Evolutionary conservation across 1,140 invertebrate species (phyloP), one percentile per base, ranked within the genome.

Genomic region (Meteorus sp.): DNA sequence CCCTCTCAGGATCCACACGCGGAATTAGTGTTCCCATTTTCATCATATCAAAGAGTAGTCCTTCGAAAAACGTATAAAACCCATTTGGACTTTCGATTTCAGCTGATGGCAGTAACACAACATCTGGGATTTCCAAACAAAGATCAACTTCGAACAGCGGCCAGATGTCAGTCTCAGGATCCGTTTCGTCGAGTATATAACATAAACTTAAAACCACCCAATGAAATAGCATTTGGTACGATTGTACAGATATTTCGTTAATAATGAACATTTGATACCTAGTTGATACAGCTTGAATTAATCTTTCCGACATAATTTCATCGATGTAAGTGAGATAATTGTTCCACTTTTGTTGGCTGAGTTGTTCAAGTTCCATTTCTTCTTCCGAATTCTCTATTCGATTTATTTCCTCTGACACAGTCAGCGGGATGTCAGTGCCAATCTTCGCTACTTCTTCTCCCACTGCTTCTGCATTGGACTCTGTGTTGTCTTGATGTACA

Each of bases 21-120:
- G 85, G 81, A 23, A 96, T 85, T 3, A 94, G 79, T 2, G 85
- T 85, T 0, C 89, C 85, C 78, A 87, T 85, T 61, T 84, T 83
- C 63, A 85, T 84, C 22, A 89, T 85, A 52, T 88, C 84, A 39
- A 84, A 78, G 17, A 89, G 65, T 4, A 89, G 65, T 0, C 74
- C 69, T 58, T 85, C 84, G 9, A 87, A 80, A 35, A 85, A 74
- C 29, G 75, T 73, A 29, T 84, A 85, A 61, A 90, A 88, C 39
- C 86, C 85, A 3, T 75, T 68, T 1, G 84, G 76, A 27, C 84
- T 79, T 11, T 83, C 81, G 8, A 81, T 66, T 65, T 88, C 83
- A 23, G 90, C 70, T 4, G 83, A 84, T 0, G 88, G 88, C 13
- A 80, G 70, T 64, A 86, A 90, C 8, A 83, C 73, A 27, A 91